Percentiles rank a stretch among this genome's conserved stretches.
Evolutionary conservation across 2,888 invertebrate genomes (phyloP).

Genomic region (Leptopilina myrica): DNA sequence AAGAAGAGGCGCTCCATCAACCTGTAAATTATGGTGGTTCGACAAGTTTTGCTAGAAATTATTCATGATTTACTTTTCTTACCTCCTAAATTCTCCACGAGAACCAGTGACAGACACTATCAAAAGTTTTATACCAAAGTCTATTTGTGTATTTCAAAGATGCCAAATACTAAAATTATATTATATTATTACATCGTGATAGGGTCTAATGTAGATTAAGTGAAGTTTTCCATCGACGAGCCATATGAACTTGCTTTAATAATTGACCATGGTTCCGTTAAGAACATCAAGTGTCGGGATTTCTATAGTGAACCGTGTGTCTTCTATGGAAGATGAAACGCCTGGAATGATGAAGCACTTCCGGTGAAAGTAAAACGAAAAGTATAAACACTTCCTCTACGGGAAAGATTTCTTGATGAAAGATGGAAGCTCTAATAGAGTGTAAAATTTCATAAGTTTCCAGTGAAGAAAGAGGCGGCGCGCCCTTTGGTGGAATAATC

Average conservation of each 20-base stretch:
- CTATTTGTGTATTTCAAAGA: slow-evolving; percentile 83
- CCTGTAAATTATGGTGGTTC: slow-evolving; percentile 78
- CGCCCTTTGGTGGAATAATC: no score
- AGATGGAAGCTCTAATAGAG: neutral
- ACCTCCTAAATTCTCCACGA: slow-evolving; percentile 47
- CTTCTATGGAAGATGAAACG: neutral
- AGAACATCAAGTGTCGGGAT: neutral
- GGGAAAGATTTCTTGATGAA: neutral
- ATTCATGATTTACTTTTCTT: slow-evolving; percentile 45
- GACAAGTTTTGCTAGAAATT: slow-evolving; percentile 73
- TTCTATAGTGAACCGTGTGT: neutral
- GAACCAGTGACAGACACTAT: slow-evolving; percentile 75
- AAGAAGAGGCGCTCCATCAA: slow-evolving; percentile 80
- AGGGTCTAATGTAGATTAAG: slow-evolving; percentile 57
- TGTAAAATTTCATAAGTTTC: neutral
- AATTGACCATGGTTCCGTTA: neutral
- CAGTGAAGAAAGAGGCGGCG: neutral
- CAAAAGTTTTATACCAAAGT: slow-evolving; percentile 80
- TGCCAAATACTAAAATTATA: slow-evolving; percentile 78
- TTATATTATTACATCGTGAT: slow-evolving; percentile 61
- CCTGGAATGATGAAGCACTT: neutral
- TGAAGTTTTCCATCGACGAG: slow-evolving; percentile 42
- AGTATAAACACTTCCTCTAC: neutral
- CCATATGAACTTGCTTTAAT: no score
- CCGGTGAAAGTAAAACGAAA: neutral